Evolutionary conservation across 1,140 invertebrate species (phyloP), one percentile per base, ranked within the genome.

Genomic region (Planococcus citri): DNA sequence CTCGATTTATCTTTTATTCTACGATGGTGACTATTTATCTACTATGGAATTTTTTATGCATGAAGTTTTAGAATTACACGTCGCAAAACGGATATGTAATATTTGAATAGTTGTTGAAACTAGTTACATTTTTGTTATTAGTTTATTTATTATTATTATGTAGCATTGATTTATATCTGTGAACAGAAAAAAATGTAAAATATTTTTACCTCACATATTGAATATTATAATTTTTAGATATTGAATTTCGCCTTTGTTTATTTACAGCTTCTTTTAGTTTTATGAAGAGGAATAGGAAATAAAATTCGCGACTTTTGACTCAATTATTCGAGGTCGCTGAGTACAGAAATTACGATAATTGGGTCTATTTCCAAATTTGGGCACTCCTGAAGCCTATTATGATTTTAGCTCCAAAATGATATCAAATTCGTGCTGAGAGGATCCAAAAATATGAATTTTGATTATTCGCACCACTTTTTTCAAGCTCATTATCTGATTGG

Each of bases 101-200:
- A n/a, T 51, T 9, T n/a, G n/a, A n/a, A 3, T 51, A 51, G 41
- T 51, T 51, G 41, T 51, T 51, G 41, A 51, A 51, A 51, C 41
- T 51, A 51, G 41, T 51, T 51, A 9, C 41, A 51, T 51, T 51
- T 33, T 51, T 51, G 41, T 51, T 51, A 51, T 51, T 51, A 51
- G 41, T 51, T 51, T 51, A 51, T 6, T 9, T 51, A 9, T 17
- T 14, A 51, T 6, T 51, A 51, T 51, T 51, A 9, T 51, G 17
- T 37, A 17, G 41, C 4, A 51, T 6, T 33, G 29, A 33, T 33
- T n/a, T 8, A 37, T 51, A 51, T 51, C 41, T 51, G 41, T 51
- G n/a, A 51, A 51, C 41, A 51, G 41, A 51, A 17, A n/a, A n/a
- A n/a, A 51, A 51, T 51, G 41, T 51, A 51, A 51, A 51, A n/a